These are phyloP conservation scores for Pyrgilauda ruficollis DNA, from an alignment of 2,113 vertebrate species.

Conservation along the genomic window DNA sequence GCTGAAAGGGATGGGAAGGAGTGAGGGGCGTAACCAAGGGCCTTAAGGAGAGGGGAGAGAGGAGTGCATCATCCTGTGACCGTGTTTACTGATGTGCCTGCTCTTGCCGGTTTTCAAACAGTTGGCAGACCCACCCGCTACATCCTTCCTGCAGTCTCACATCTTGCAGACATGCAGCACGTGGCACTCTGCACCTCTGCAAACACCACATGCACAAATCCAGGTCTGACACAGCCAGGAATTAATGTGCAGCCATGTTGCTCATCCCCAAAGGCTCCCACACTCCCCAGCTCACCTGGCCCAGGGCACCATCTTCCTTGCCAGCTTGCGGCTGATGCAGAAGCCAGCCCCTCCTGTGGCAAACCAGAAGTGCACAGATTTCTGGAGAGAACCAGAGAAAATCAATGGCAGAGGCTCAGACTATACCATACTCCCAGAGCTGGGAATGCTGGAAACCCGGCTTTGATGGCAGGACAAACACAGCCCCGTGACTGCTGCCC, in stretches of 20 bases:
- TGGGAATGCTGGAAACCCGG: neutral
- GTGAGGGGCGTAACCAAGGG: neutral
- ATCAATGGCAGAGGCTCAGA: neutral
- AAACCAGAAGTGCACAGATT: conserved; percentile 90
- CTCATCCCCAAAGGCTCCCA: neutral
- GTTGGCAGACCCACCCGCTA: neutral
- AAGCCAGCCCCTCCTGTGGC: conserved; percentile 93
- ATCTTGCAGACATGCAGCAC: accelerated
- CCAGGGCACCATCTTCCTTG: conserved; percentile 89
- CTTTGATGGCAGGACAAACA: neutral
- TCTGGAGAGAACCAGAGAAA: conserved; percentile 68
- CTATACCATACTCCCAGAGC: neutral
- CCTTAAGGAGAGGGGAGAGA: neutral
- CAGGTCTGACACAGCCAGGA: neutral
- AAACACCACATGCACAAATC: neutral
- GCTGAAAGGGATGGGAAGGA: neutral
- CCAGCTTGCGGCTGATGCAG: conserved; percentile 86
- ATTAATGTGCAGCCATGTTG: neutral
- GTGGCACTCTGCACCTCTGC: neutral
- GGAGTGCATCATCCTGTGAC: neutral
- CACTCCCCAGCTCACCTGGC: conserved; percentile 80
- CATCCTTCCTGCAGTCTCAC: neutral
- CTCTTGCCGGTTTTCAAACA: neutral
- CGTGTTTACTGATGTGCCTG: neutral
- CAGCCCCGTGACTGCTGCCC: neutral